Conservation (phyloP, 1,140 invertebrate species). For the Homalodisca vitripennis region DNA sequence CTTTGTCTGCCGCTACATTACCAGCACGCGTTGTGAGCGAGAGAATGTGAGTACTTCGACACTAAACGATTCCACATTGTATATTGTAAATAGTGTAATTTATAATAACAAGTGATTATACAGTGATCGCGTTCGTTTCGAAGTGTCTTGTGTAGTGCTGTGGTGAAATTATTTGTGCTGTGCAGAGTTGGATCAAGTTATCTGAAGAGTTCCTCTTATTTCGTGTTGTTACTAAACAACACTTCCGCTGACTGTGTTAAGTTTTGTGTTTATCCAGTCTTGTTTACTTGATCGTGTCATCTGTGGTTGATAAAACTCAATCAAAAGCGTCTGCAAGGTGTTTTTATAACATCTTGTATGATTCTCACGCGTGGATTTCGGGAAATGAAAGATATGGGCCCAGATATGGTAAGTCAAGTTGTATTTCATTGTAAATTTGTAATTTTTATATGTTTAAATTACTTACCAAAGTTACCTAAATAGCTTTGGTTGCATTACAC, state of each 20-base stretch:
- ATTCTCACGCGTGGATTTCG: conserved; percentile 33
- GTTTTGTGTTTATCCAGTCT: conserved; percentile 1
- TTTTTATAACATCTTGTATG: conserved; percentile 24
- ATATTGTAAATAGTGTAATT: conserved; percentile 31
- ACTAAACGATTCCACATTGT: neutral
- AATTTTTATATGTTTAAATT: neutral
- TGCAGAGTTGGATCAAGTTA: conserved; percentile 5
- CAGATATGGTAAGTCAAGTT: conserved; percentile 62
- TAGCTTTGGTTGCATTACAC: too few relatives aligned
- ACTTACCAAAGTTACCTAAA: too few relatives aligned
- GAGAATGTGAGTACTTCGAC: conserved; percentile 26
- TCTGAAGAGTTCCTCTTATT: neutral
- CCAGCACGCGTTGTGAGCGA: conserved; percentile 28
- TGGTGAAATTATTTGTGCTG: conserved; percentile 6
- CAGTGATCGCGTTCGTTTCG: neutral
- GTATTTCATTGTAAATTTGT: neutral
- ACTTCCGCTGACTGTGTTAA: neutral
- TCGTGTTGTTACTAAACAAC: conserved; percentile 12
- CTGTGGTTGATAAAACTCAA: neutral
- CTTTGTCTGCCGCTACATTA: conserved; percentile 30
- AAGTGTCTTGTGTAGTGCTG: conserved; percentile 16
- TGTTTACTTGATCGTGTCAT: neutral
- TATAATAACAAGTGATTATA: conserved; percentile 24
- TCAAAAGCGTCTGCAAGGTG: conserved; percentile 16
- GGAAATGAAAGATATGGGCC: conserved; percentile 72